Conservation (phyloP, 2,113 vertebrate species). For the Psettodes erumei region DNA sequence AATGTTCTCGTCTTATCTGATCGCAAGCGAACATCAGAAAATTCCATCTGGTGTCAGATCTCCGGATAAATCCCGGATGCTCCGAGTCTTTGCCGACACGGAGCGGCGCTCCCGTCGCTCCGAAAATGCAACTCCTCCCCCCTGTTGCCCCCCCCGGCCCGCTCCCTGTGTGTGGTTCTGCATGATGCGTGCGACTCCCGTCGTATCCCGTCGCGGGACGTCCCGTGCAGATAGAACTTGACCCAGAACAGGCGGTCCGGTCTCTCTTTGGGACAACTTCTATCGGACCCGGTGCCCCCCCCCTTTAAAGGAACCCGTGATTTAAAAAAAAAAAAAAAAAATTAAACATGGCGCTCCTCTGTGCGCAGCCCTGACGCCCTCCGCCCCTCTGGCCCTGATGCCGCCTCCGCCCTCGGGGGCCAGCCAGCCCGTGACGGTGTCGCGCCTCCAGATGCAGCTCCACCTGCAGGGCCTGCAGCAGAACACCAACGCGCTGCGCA, state of each 20-base stretch:
- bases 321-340: background rate
- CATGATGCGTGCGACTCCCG: slow-evolving; percentile 63
- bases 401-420: slow-evolving; percentile 82
- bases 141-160: slow-evolving; percentile 28
- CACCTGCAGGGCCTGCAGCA: slow-evolving; percentile 94
- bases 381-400: slow-evolving; percentile 85
- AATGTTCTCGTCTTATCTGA: slow-evolving; percentile 5
- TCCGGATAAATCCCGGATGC: background rate
- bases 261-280: slow-evolving; percentile 53
- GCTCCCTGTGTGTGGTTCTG: slow-evolving; percentile 56
- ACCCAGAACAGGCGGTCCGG: slow-evolving; percentile 26
- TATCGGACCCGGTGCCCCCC: slow-evolving; percentile 21
- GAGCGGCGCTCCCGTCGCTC: too few species aligned
- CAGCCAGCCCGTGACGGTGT: slow-evolving; percentile 87
- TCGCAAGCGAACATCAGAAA: background rate
- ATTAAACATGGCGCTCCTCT: slow-evolving; percentile 20
- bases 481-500: slow-evolving; percentile 91
- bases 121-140: slow-evolving; percentile 47
- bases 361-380: slow-evolving; percentile 81
- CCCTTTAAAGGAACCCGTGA: background rate
- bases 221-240: slow-evolving; percentile 54
- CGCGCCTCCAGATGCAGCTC: slow-evolving; percentile 93
- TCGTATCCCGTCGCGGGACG: too few species aligned
- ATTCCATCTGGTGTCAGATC: background rate
- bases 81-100: background rate